Evolutionary conservation across 2,888 invertebrate genomes (phyloP).

Genomic region (Mesodorylaimus sp.): DNA sequence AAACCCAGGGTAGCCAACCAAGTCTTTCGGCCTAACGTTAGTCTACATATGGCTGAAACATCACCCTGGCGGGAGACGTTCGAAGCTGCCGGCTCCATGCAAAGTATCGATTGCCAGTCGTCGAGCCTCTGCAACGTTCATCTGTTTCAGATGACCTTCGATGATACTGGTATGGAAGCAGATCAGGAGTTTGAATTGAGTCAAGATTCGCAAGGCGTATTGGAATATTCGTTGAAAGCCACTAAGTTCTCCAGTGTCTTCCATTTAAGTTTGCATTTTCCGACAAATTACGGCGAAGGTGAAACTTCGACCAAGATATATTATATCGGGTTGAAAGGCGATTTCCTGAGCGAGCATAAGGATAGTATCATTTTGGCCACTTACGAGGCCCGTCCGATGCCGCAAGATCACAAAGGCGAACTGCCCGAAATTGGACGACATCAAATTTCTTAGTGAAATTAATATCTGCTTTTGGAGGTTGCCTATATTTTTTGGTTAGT

Average conservation of each 20-base stretch:
- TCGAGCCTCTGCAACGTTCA: no score
- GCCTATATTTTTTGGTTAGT: no score
- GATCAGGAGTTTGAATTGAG: constrained; percentile 67
- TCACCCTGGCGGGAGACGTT: no score
- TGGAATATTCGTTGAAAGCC: constrained; percentile 74
- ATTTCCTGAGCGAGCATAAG: constrained; percentile 48
- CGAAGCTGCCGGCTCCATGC: no score
- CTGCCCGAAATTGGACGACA: no score
- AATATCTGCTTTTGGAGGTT: no score
- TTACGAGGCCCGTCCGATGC: constrained; percentile 24
- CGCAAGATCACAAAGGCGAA: constrained; percentile 25
- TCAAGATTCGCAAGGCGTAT: constrained; percentile 52
- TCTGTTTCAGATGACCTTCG: constrained; percentile 76
- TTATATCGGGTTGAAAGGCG: constrained; percentile 86
- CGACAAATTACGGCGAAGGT: constrained; percentile 59
- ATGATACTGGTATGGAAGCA: constrained; percentile 47
- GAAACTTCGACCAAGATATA: constrained; percentile 60
- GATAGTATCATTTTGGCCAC: constrained; percentile 21
- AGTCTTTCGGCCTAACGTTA: no score
- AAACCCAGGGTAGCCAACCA: no score
- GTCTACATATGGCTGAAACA: no score
- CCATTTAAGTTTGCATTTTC: constrained; percentile 69
- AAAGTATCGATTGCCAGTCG: no score
- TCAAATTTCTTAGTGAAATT: no score
- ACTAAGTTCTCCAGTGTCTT: constrained; percentile 75